Conservation (phyloP, 2,888 invertebrate species). For the Cepaea hortensis region DNA sequence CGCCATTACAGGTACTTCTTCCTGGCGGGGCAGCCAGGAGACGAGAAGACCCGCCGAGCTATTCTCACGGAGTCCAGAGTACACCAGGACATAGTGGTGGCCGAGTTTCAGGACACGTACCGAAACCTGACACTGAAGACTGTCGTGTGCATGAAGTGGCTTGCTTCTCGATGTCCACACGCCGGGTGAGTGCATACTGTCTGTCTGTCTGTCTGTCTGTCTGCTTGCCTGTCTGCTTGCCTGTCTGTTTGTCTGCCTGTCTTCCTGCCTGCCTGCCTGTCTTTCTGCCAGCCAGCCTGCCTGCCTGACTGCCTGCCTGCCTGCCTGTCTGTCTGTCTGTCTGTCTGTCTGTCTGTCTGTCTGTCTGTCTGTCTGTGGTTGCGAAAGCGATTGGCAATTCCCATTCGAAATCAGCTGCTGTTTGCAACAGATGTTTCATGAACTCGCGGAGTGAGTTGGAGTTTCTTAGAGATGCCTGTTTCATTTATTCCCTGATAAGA, state of each 20-base stretch:
- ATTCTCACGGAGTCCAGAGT: neutral
- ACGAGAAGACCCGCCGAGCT: neutral
- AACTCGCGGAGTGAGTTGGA: too few species aligned
- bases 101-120: slow-evolving; percentile 32
- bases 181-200: slow-evolving; percentile 11
- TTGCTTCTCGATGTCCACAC: slow-evolving; percentile 12
- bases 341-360: too few species aligned
- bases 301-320: too few species aligned
- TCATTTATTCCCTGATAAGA: neutral
- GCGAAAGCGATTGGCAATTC: too few species aligned
- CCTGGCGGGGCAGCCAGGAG: slow-evolving; percentile 1
- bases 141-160: slow-evolving; percentile 31
- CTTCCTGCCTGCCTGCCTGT: neutral
- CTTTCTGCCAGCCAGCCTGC: neutral
- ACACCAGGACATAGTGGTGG: slow-evolving; percentile 35
- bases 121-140: slow-evolving; percentile 41
- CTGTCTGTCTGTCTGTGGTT: too few species aligned
- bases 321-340: too few species aligned
- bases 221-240: neutral
- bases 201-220: neutral
- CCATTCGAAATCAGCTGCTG: too few species aligned
- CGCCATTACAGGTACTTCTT: slow-evolving; percentile 23
- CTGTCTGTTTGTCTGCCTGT: too few species aligned
- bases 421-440: too few species aligned
- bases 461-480: neutral